These are phyloP conservation scores for Ctena decussata DNA, from an alignment of 2,888 invertebrate genomes.

Conservation along the genomic window DNA sequence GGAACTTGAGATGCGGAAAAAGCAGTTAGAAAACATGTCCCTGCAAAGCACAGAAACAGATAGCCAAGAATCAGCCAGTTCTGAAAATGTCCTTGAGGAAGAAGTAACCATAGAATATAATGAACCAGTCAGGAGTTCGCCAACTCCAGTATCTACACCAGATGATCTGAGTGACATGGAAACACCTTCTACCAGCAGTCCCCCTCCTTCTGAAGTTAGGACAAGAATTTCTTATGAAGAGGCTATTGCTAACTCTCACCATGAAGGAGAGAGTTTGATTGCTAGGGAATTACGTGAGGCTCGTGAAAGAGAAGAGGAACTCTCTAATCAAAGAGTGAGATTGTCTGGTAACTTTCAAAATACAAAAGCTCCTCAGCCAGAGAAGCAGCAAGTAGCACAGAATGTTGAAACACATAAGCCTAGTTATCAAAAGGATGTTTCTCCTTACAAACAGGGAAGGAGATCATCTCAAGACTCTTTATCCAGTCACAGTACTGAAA, in stretches of 20 bases:
- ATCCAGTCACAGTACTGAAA: slow-evolving; percentile 74
- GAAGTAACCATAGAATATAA: slow-evolving; percentile 30
- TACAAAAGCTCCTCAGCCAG: slow-evolving; percentile 12
- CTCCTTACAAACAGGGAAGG: slow-evolving; percentile 68
- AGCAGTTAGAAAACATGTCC: neutral
- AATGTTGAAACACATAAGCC: slow-evolving; percentile 37
- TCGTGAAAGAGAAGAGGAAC: slow-evolving; percentile 88
- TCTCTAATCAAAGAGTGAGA: slow-evolving; percentile 76
- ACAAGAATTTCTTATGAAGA: slow-evolving; percentile 75
- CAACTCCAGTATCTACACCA: slow-evolving; percentile 46
- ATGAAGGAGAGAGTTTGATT: slow-evolving; percentile 86
- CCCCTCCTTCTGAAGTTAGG: slow-evolving; percentile 19
- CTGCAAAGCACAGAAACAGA: neutral
- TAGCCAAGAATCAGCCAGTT: neutral
- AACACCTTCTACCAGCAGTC: slow-evolving; percentile 2
- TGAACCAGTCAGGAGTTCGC: slow-evolving; percentile 26
- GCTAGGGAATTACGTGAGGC: slow-evolving; percentile 88
- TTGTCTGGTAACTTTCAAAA: neutral
- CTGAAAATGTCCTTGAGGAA: slow-evolving; percentile 17
- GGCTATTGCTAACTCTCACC: slow-evolving; percentile 72
- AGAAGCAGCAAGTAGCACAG: slow-evolving; percentile 12
- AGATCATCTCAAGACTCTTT: slow-evolving; percentile 70
- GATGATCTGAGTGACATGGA: slow-evolving; percentile 54
- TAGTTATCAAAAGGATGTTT: slow-evolving; percentile 75
- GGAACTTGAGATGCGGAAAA: slow-evolving; percentile 69